These are phyloP conservation scores for Luidia sarsii DNA, from an alignment of 53 echinoderm and acorn worm genomes.

Conservation along the genomic window DNA sequence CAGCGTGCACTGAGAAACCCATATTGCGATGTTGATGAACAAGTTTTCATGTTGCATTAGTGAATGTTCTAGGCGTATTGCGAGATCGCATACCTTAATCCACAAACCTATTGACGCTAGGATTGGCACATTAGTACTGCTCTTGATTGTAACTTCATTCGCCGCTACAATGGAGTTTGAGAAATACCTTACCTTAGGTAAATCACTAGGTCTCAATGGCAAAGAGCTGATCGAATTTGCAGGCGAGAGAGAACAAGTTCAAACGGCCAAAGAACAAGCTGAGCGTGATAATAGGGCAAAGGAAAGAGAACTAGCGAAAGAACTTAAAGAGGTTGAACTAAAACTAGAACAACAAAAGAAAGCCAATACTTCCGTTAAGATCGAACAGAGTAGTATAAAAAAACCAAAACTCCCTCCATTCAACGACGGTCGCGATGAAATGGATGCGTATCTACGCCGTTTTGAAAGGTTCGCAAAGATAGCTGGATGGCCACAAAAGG, in stretches of 20 bases:
- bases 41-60: too few species aligned
- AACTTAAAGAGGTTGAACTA: background rate
- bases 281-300: background rate
- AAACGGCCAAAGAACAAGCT: background rate
- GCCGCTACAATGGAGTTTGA: constrained; percentile 9
- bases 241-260: background rate
- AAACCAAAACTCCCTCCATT: constrained; percentile 39
- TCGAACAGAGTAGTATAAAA: background rate
- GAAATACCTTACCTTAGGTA: constrained; percentile 15
- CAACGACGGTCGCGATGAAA: constrained; percentile 39
- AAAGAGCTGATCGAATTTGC: constrained; percentile 11
- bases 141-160: background rate
- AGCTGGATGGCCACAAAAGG: constrained; percentile 27
- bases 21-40: too few species aligned
- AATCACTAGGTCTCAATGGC: constrained; percentile 2
- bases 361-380: background rate
- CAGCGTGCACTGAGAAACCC: too few species aligned
- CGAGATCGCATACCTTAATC: too few species aligned
- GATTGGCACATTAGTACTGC: too few species aligned
- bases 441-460: constrained; percentile 47
- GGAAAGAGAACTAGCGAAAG: background rate
- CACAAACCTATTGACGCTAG: too few species aligned
- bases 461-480: constrained; percentile 56
- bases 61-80: too few species aligned
- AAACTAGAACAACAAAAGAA: background rate